Percentiles rank a stretch among this genome's conserved stretches.
Conservation (phyloP, 2,113 vertebrate species). For the Ophiodon elongatus region DNA sequence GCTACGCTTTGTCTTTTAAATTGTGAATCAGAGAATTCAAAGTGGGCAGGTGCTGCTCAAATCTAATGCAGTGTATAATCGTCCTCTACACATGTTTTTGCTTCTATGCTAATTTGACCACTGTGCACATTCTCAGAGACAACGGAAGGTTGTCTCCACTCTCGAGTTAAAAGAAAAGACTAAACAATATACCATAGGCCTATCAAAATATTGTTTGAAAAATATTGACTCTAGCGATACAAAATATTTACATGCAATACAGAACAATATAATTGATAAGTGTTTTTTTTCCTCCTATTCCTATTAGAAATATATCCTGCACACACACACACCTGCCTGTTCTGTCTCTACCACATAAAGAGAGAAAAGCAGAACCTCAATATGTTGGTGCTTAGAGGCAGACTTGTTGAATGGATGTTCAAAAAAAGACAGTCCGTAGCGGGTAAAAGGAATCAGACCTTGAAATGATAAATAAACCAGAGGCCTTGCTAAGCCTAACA, state of each 20-base stretch:
- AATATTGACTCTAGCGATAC: neutral
- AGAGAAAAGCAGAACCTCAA: conserved; percentile 9
- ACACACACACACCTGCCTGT: neutral
- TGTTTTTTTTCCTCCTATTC: neutral
- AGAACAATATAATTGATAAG: neutral
- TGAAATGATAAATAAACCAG: conserved; percentile 13
- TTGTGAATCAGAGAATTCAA: neutral
- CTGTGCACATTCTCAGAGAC: neutral
- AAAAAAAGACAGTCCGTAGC: neutral
- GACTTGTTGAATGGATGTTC: neutral
- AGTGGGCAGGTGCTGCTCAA: conserved; percentile 26
- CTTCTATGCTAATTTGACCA: conserved; percentile 10
- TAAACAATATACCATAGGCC: neutral
- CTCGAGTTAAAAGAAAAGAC: neutral
- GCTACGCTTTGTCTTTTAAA: conserved; percentile 22
- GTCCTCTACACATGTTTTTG: neutral
- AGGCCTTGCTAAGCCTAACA: neutral
- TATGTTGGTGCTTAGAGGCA: conserved; percentile 27
- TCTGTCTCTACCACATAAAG: neutral
- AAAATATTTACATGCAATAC: neutral
- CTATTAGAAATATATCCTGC: neutral
- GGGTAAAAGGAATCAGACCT: conserved; percentile 8
- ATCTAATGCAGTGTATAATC: neutral
- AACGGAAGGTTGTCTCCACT: neutral
- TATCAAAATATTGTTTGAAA: neutral